Base-by-base conservation (phyloP, 1,140 invertebrate species). In the Probaryconus sp. region DNA sequence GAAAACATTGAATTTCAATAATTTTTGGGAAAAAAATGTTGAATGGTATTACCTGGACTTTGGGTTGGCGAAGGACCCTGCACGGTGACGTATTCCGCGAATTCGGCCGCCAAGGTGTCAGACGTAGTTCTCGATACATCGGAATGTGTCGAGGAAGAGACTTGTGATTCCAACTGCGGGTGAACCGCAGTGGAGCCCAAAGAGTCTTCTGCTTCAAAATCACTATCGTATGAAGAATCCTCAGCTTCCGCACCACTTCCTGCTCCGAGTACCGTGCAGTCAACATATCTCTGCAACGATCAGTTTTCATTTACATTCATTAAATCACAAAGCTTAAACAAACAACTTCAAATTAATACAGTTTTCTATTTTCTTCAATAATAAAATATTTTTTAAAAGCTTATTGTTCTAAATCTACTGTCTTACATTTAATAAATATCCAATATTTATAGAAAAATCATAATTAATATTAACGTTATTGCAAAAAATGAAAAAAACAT, bases 141-240 rank as follows among this genome's bases (percentile, higher is more conserved):
- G 28, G 93, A 90, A 82, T 96, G 95, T 0, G 85, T 81, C n/a
- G 84, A 79, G 4, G 84, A 71, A 10, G 82, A 81, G 1, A 83
- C 70, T 17, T 85, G 79, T 5, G 82, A 82, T 18, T 80, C 83
- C 56, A 83, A 51, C 47, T 79, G 83, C 13, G 81, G 75, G 37
- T 86, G 74, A 13, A 81, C 68, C n/a, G 78, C 70, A 33, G 79
- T 81, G 9, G 83, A 75, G 5, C 81, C 58, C 64, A 86, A 71
- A 2, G 87, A 85, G 24, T 92, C 92, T 38, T 93, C 92, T 9
- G 85, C 89, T 42, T 95, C 94, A 79, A 91, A 94, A 84, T 96
- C 94, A 3, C 94, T 95, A 85, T 96, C 95, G 83, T 96, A 96
- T 68, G 94, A 95, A 14, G 94, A 95, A 83, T 96, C 95, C 80